A percentile compares a stretch with the other conserved stretches of the same genome.
Conservation (phyloP, 2,888 invertebrate species). For the Busseola fusca region DNA sequence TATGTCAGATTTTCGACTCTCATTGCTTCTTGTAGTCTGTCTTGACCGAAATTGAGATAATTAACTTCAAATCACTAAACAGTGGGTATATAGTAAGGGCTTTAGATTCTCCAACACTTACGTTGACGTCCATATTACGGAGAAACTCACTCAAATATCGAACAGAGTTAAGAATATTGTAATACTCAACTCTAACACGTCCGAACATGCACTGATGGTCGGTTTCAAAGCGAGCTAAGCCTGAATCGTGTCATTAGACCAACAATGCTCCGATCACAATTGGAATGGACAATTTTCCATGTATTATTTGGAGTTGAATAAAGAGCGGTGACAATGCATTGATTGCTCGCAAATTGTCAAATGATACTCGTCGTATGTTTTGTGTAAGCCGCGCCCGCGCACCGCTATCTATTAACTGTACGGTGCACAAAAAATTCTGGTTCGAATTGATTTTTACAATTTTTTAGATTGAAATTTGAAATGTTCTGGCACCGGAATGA, state of each 20-base stretch:
- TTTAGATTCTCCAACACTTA: background rate
- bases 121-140: constrained; percentile 32
- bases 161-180: constrained; percentile 34
- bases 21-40: constrained; percentile 3
- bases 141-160: constrained; percentile 34
- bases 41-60: background rate
- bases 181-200: constrained; percentile 71
- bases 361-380: constrained; percentile 87
- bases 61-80: constrained; percentile 33
- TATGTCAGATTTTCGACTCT: constrained; percentile 2
- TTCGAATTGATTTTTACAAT: constrained; percentile 43
- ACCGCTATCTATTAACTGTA: constrained; percentile 76
- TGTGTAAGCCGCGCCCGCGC: constrained; percentile 84
- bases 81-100: background rate
- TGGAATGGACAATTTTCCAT: constrained; percentile 87
- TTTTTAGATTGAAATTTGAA: constrained; percentile 23
- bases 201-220: constrained; percentile 80
- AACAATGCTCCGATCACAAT: constrained; percentile 85
- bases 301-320: constrained; percentile 88
- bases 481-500: constrained; percentile 19
- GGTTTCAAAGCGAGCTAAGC: constrained; percentile 78
- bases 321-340: constrained; percentile 88
- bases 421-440: constrained; percentile 54
- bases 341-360: constrained; percentile 89
- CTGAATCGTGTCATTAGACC: constrained; percentile 87